Evolutionary conservation across 2,888 invertebrate species (phyloP).

Genomic region (Pristionchus arcanus): DNA sequence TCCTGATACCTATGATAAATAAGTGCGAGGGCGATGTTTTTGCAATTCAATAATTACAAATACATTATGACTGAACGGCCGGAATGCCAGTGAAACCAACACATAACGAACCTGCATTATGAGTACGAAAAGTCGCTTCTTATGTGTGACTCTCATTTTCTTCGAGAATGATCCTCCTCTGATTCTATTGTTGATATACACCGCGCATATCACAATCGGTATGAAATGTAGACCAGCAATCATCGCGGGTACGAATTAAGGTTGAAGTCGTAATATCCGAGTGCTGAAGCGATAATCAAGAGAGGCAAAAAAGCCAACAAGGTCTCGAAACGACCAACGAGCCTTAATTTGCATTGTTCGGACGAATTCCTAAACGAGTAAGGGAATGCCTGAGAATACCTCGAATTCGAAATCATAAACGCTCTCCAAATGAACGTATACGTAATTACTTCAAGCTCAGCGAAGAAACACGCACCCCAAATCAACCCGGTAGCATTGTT

Average conservation of each 20-base stretch:
- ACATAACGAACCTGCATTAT: background rate
- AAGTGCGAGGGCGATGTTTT: too few species aligned
- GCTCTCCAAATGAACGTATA: constrained; percentile 39
- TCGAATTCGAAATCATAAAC: constrained; percentile 30
- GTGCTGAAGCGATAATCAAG: background rate
- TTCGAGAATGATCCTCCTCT: background rate
- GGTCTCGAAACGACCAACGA: background rate
- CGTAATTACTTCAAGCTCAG: background rate
- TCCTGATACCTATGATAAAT: too few species aligned
- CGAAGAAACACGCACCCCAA: background rate
- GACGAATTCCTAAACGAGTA: background rate
- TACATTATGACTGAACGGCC: too few species aligned
- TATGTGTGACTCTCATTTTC: background rate
- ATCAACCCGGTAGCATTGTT: background rate
- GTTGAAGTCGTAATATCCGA: background rate
- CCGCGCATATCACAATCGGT: background rate
- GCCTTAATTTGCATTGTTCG: too few species aligned
- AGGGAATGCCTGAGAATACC: too few species aligned
- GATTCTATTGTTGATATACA: background rate
- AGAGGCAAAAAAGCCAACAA: background rate
- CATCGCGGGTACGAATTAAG: background rate
- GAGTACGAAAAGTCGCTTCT: background rate
- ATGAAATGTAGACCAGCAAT: background rate
- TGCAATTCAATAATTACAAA: too few species aligned
- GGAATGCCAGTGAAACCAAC: too few species aligned